A percentile compares a stretch with the other conserved stretches of the same genome.
Evolutionary conservation across 1,140 invertebrate genomes (phyloP).

Genomic region (Zaprionus africanus): DNA sequence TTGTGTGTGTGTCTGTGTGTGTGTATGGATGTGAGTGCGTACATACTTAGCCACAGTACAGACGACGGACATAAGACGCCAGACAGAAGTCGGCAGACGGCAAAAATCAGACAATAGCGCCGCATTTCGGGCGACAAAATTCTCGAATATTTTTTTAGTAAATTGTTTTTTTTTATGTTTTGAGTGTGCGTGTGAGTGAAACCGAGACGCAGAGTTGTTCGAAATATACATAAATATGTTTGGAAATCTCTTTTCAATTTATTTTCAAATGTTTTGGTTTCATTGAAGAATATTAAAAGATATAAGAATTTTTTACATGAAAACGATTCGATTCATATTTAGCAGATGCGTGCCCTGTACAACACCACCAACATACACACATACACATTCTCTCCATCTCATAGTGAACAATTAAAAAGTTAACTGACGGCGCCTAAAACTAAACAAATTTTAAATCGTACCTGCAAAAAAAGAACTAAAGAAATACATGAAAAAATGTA

Average conservation of each 20-base stretch:
- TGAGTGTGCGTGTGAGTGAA: neutral
- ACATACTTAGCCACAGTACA: conserved; percentile 11
- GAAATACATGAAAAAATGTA: neutral
- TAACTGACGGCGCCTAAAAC: neutral
- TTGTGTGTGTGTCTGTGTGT: neutral
- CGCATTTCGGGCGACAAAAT: conserved; percentile 7
- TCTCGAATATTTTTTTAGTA: neutral
- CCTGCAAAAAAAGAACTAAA: neutral
- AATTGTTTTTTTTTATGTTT: neutral
- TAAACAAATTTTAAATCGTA: neutral
- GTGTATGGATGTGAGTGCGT: conserved; percentile 6
- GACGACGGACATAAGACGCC: neutral
- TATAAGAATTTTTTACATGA: neutral
- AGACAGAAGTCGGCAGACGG: conserved; percentile 6
- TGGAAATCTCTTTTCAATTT: neutral
- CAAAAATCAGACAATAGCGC: conserved; percentile 5
- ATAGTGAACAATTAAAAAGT: neutral
- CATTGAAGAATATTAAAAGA: neutral
- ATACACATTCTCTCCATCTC: neutral
- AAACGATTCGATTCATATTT: neutral
- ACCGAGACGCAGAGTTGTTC: neutral
- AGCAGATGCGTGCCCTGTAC: neutral
- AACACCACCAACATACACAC: neutral
- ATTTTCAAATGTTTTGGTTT: conserved; percentile 3
- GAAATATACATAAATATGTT: neutral